These are phyloP conservation scores for Semicossyphus pulcher DNA, from an alignment of 2,113 vertebrate species.

Conservation along the genomic window DNA sequence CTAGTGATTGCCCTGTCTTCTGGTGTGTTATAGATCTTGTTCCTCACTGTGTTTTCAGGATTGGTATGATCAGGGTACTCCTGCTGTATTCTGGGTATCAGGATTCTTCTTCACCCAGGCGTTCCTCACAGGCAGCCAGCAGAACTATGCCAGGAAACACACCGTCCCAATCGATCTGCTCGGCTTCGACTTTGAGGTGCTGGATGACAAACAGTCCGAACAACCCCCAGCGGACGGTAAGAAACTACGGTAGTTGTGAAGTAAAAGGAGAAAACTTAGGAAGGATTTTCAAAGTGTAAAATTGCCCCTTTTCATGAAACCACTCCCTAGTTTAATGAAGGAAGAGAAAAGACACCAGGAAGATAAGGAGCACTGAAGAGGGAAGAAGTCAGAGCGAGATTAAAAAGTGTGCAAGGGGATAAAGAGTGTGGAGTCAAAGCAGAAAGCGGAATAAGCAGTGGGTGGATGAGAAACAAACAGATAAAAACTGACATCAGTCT, in stretches of 20 bases:
- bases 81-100: slow-evolving; percentile 90
- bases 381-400: background rate
- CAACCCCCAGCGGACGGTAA: background rate
- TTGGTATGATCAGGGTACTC: slow-evolving; percentile 87
- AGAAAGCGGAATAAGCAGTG: slow-evolving; percentile 34
- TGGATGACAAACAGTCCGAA: slow-evolving; percentile 57
- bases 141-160: slow-evolving; percentile 92
- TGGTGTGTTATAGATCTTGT: background rate
- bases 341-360: background rate
- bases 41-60: slow-evolving; percentile 72
- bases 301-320: background rate
- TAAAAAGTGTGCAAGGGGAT: slow-evolving; percentile 5
- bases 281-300: background rate
- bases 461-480: slow-evolving; percentile 15
- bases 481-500: slow-evolving; percentile 44
- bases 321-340: background rate
- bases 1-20: too few relatives aligned
- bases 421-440: slow-evolving; percentile 33
- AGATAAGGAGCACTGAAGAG: slow-evolving; percentile 8
- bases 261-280: background rate
- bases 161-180: slow-evolving; percentile 90
- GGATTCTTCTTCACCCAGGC: slow-evolving; percentile 96
- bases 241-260: background rate
- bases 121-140: slow-evolving; percentile 91
- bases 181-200: slow-evolving; percentile 90